phyloP scores from a whole-genome alignment of 2,888 invertebrate species.

The Willowsia nigromaculata region DNA sequence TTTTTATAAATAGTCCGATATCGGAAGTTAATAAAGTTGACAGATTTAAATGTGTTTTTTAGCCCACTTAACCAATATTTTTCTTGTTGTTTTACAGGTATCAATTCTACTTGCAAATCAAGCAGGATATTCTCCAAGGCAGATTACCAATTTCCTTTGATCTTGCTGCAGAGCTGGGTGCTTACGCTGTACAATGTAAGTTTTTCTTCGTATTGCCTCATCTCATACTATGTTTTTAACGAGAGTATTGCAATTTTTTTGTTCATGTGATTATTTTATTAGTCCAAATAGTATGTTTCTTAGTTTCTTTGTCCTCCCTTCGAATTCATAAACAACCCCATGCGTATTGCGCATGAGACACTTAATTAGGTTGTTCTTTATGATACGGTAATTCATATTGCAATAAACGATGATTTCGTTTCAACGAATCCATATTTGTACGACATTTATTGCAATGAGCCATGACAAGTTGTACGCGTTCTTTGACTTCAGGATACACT shows the following conservation, averaged over 20 bases:
- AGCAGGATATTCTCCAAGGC: slow-evolving; percentile 97
- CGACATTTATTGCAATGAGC: slow-evolving; percentile 47
- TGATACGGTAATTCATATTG: background rate
- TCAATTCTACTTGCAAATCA: slow-evolving; percentile 97
- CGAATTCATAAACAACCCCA: background rate
- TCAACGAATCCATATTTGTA: slow-evolving; percentile 52
- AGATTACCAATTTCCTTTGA: slow-evolving; percentile 94
- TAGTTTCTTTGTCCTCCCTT: background rate
- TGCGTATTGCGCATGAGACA: background rate
- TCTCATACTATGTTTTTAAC: no score
- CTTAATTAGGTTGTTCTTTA: background rate
- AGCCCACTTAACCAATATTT: no score
- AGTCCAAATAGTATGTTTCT: no score
- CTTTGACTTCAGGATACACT: no score
- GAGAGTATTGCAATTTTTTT: no score
- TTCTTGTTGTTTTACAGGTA: slow-evolving; percentile 85
- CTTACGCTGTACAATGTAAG: slow-evolving; percentile 97
- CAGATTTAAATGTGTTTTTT: no score
- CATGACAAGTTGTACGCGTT: slow-evolving; percentile 36
- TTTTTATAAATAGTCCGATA: no score
- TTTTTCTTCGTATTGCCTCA: slow-evolving; percentile 79
- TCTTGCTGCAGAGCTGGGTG: slow-evolving; percentile 93
- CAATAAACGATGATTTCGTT: slow-evolving; percentile 25
- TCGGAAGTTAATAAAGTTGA: no score
- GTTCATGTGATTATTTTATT: no score